phyloP scores from a whole-genome alignment of 2,888 invertebrate species.

The Melolontha melolontha region DNA sequence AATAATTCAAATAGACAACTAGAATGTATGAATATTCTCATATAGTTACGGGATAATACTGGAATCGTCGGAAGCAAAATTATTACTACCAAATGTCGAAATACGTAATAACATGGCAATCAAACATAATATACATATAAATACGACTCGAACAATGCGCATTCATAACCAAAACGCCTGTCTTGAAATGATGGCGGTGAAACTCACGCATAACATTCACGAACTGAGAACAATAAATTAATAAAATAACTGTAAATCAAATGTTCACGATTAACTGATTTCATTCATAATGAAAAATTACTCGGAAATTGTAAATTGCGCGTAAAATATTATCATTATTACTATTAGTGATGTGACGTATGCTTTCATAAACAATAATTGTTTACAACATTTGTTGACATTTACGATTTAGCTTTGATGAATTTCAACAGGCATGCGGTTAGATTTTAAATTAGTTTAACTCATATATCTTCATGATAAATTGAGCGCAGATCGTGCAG shows the following conservation, averaged over 20 bases:
- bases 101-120: no score
- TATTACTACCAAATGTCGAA: no score
- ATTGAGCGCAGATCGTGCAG: not conserved
- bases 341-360: constrained; percentile 23
- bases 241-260: constrained; percentile 29
- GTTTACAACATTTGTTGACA: constrained; percentile 32
- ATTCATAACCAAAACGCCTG: not conserved
- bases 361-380: constrained; percentile 30
- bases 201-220: constrained; percentile 14
- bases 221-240: constrained; percentile 19
- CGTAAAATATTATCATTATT: constrained; percentile 30
- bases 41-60: no score
- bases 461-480: constrained; percentile 13
- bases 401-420: constrained; percentile 29
- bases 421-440: constrained; percentile 11
- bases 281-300: constrained; percentile 23
- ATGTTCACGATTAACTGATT: constrained; percentile 20
- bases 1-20: no score
- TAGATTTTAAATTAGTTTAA: constrained; percentile 3
- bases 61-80: no score
- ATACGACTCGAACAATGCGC: no score
- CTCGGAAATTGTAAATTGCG: constrained; percentile 28
- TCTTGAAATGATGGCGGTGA: not conserved
- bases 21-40: no score
- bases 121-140: no score